Evolutionary conservation across 2,113 vertebrate species (phyloP).

Genomic region (Falco punctatus): DNA sequence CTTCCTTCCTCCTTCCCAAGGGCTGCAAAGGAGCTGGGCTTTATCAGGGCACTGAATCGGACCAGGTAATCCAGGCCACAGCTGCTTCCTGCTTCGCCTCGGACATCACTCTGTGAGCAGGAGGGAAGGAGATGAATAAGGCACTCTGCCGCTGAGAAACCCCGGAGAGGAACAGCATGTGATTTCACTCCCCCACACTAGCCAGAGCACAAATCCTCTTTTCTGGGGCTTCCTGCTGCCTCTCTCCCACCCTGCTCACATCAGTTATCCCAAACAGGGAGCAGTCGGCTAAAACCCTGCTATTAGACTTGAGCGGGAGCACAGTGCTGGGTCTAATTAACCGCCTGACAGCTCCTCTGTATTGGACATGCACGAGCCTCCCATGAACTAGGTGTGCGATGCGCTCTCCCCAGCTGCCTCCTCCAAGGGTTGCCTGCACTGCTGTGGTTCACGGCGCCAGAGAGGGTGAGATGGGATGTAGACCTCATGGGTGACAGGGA

Average conservation of each 20-base stretch:
- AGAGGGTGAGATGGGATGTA: no score
- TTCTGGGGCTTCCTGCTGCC: slow-evolving; percentile 10
- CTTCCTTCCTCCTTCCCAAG: slow-evolving; percentile 53
- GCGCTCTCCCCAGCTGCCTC: not conserved
- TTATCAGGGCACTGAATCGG: not conserved
- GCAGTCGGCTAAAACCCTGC: not conserved
- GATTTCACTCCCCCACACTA: not conserved
- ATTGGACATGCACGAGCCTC: not conserved
- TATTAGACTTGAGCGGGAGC: not conserved
- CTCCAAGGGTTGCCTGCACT: accelerated
- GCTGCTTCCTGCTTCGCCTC: slow-evolving; percentile 48
- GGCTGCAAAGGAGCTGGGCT: not conserved
- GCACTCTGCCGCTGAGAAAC: not conserved
- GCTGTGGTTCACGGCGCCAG: accelerated
- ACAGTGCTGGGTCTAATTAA: not conserved
- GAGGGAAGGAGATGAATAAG: slow-evolving; percentile 21
- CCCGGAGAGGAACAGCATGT: not conserved
- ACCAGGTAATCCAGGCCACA: slow-evolving; percentile 52
- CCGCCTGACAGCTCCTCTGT: not conserved
- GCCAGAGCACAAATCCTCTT: slow-evolving; percentile 3
- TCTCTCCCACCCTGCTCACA: not conserved
- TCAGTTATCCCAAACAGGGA: slow-evolving; percentile 15
- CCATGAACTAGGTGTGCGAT: accelerated
- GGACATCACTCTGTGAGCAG: accelerated
- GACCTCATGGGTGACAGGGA: not conserved